These are phyloP conservation scores for Pseudomyrmex concolor DNA, from an alignment of 1,140 invertebrate genomes.

Conservation along the genomic window DNA sequence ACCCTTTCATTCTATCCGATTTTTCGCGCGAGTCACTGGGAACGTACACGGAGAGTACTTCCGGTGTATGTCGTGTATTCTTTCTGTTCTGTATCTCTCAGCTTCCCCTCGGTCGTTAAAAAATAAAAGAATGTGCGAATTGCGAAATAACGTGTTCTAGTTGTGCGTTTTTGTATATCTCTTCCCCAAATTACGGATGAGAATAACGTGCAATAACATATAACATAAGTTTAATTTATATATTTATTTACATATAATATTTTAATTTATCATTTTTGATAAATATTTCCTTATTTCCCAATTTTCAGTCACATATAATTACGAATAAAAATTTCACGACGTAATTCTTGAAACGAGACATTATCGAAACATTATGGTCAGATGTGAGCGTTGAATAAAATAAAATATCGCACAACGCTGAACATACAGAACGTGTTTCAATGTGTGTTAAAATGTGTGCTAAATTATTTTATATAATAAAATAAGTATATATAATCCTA, in stretches of 20 bases:
- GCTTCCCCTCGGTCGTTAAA: no score
- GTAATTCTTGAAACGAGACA: background rate
- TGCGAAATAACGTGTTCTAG: no score
- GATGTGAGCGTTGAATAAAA: background rate
- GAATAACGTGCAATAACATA: no score
- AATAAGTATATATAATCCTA: background rate
- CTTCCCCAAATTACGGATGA: no score
- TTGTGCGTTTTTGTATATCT: no score
- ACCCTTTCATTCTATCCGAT: conserved; percentile 39
- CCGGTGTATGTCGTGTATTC: conserved; percentile 3
- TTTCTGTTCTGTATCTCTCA: background rate
- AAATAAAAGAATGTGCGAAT: no score
- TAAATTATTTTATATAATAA: background rate
- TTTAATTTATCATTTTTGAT: conserved; percentile 16
- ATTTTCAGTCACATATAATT: background rate
- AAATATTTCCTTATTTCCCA: no score
- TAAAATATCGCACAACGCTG: background rate
- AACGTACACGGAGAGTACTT: conserved; percentile 38
- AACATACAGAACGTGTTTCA: no score
- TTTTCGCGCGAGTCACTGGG: conserved; percentile 26
- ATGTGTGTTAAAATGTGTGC: background rate
- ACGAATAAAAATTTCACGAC: background rate
- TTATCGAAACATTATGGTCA: background rate
- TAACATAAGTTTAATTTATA: no score
- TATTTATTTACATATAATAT: no score